Evolutionary conservation across 2,113 vertebrate genomes (phyloP).

Genomic region (Platysternon megacephalum): DNA sequence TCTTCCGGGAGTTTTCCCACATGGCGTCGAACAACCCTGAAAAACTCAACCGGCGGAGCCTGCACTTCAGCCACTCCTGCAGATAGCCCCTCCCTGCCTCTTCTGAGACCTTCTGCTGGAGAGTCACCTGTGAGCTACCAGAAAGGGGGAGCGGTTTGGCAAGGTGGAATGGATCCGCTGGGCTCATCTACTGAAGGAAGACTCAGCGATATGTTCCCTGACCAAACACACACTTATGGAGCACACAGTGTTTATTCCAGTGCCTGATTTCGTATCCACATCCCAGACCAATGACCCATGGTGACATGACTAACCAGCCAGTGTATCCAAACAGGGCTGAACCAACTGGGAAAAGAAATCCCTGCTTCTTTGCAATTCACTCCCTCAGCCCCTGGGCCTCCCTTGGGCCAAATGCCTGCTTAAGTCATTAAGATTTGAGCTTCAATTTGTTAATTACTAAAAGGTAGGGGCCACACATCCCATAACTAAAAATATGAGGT

Average conservation of each 20-base stretch:
- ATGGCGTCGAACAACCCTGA: conserved; percentile 91
- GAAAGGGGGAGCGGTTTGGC: accelerated
- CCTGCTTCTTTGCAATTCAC: not conserved
- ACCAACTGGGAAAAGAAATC: not conserved
- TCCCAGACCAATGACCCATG: not conserved
- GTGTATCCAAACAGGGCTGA: not conserved
- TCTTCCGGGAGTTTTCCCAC: conserved; percentile 91
- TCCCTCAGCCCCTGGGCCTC: not conserved
- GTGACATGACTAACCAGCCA: not conserved
- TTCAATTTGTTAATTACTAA: not conserved
- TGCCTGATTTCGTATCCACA: not conserved
- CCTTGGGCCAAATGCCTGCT: not conserved
- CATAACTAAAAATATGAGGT: not conserved
- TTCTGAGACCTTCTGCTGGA: not conserved
- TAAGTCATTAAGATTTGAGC: not conserved
- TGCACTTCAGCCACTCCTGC: conserved; percentile 87
- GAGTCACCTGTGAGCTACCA: not conserved
- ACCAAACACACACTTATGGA: accelerated
- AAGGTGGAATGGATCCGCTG: accelerated
- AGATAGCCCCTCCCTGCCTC: conserved; percentile 65
- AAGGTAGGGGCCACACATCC: not conserved
- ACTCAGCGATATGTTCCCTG: not conserved
- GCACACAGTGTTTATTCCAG: not conserved
- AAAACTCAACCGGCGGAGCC: conserved; percentile 86
- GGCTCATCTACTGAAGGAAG: not conserved